Base-by-base conservation (phyloP, 2,113 vertebrate species). In the Xiphias gladius region DNA sequence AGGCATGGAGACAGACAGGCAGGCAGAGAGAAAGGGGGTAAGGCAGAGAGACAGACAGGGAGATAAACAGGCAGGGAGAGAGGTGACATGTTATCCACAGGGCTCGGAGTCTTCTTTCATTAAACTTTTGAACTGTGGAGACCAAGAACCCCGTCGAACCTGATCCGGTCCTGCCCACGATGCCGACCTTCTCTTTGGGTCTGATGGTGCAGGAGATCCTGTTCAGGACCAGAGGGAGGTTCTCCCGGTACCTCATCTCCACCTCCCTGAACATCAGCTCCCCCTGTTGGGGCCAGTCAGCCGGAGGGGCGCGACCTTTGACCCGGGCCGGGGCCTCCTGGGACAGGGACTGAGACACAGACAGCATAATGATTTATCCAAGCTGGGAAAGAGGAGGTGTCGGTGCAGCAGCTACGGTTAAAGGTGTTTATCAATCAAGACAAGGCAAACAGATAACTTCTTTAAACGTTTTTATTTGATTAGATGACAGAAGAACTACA, bases 131-230 rank as follows among this genome's bases (percentile, higher is more conserved):
- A 54, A 39, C 55, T n/a, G 2, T 10, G 20, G 4, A 28, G 26
- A 55, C n/a, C 10, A 16, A 30, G 39, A 20, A 46, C 30, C 24
- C 5, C 0, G 10, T 71, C 79, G 61, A n/a, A 98, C 97, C 97
- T 90, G 97, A 98, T 52, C 97, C 97, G 0, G 97, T 99, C 63
- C 97, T 95, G 16, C 97, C 97, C 67, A 99, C 96, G 1, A 99
- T 98, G 76, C 97, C 97, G 20, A 99, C 93, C 94, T 98, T 99
- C 71, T 99, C 97, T 87, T 97, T 97, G 0, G 97, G 97, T 80
- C 96, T 95, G 90, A 99, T 96, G 71, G 95, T 97, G 92, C 96
- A 98, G 86, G 97, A 97, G 30, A 99, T 94, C 90, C 96, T 97
- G 94, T 98, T 98, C 24, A 99, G 94, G 22, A 98, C 97, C 81